phyloP scores from a whole-genome alignment of 2,888 invertebrate genomes.

The Sinodicranocentrus sp. region DNA sequence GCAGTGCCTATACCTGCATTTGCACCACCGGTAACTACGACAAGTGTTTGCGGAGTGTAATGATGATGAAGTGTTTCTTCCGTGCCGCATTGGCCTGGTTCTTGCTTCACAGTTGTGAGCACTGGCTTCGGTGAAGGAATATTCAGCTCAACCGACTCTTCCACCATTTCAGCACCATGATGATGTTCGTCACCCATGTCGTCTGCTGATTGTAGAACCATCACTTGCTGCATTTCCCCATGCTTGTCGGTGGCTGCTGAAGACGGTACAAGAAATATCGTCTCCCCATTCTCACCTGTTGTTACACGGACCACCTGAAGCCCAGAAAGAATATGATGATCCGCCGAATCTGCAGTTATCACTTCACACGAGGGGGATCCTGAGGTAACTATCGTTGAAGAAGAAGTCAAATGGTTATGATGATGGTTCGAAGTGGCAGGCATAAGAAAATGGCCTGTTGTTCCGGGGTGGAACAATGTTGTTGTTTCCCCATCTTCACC shows the following conservation, averaged over 20 bases:
- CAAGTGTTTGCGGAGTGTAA: constrained; percentile 20
- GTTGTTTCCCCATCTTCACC: constrained; percentile 54
- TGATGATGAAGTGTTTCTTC: not conserved
- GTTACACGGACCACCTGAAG: constrained; percentile 64
- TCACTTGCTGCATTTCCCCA: constrained; percentile 53
- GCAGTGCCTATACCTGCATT: not conserved
- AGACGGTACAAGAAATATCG: constrained; percentile 63
- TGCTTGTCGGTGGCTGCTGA: constrained; percentile 38
- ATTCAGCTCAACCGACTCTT: constrained; percentile 50
- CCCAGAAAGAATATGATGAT: constrained; percentile 56
- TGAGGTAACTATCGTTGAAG: constrained; percentile 24
- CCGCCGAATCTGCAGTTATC: constrained; percentile 43
- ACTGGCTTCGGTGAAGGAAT: constrained; percentile 61
- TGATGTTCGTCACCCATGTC: constrained; percentile 34
- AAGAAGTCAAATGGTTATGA: constrained; percentile 13
- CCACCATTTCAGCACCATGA: constrained; percentile 21
- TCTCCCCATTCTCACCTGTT: constrained; percentile 62
- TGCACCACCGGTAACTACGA: constrained; percentile 45
- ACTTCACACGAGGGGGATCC: constrained; percentile 41
- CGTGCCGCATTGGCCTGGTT: constrained; percentile 9
- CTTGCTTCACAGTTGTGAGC: constrained; percentile 53
- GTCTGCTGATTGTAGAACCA: constrained; percentile 57
- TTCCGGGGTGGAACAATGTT: constrained; percentile 40
- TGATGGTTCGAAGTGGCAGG: constrained; percentile 41
- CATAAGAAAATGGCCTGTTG: constrained; percentile 41